Evolutionary conservation across 1,140 invertebrate genomes (phyloP).

Genomic region (Drosophila nannoptera): DNA sequence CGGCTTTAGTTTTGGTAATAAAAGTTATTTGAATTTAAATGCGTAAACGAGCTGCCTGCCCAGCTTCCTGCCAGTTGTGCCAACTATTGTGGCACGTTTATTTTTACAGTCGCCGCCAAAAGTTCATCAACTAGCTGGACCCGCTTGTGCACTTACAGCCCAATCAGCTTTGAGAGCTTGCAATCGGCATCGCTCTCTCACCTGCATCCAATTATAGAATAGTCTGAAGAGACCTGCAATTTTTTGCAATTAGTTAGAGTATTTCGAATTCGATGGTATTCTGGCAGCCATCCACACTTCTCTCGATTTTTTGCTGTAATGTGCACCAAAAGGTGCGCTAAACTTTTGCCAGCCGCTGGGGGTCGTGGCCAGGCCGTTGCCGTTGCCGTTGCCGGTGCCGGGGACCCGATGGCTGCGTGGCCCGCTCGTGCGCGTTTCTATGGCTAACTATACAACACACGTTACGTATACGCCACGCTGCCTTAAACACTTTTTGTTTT

Average conservation of each 20-base stretch:
- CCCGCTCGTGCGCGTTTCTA: constrained; percentile 14
- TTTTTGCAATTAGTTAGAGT: constrained; percentile 12
- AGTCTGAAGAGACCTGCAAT: no score
- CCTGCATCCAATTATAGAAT: background rate
- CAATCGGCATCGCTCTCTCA: background rate
- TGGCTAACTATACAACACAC: constrained; percentile 55
- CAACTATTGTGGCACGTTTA: constrained; percentile 45
- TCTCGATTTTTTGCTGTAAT: constrained; percentile 31
- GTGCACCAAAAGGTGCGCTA: constrained; percentile 60
- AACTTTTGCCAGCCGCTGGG: constrained; percentile 45
- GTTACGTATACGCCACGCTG: constrained; percentile 72
- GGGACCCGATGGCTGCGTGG: background rate
- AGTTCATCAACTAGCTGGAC: constrained; percentile 4
- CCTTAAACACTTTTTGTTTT: constrained; percentile 76
- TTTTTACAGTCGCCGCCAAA: background rate
- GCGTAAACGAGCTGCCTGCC: constrained; percentile 72
- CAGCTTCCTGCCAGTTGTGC: constrained; percentile 48
- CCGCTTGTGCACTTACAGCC: background rate
- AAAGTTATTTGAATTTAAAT: constrained; percentile 78
- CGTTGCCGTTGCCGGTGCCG: constrained; percentile 1
- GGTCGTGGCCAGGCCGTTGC: constrained; percentile 9
- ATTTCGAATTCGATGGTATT: constrained; percentile 6
- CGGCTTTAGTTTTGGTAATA: constrained; percentile 74
- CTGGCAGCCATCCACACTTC: background rate
- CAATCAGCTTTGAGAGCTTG: background rate